Percentiles rank a stretch among this genome's conserved stretches.
Conservation (phyloP, 1,140 invertebrate genomes). For the Achroia grisella region DNA sequence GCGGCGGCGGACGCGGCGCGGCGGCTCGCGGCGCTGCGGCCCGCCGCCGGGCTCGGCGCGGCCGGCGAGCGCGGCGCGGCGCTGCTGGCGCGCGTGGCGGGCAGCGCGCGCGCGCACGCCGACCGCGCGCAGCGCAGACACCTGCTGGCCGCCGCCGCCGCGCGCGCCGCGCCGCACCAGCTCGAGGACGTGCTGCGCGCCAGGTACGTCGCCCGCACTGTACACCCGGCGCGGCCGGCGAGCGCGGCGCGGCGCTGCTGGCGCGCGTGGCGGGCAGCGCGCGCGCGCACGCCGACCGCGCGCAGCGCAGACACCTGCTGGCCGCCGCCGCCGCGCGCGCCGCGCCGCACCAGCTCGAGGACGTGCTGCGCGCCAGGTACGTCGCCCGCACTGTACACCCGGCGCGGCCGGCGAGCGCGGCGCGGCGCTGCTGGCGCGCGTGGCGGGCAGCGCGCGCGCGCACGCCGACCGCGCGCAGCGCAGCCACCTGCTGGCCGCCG, state of each 20-base stretch:
- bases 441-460: conserved; percentile 19
- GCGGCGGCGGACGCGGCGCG: conserved; percentile 23
- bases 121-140: conserved; percentile 15
- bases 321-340: conserved; percentile 29
- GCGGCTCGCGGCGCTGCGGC: conserved; percentile 28
- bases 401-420: conserved; percentile 23
- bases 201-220: conserved; percentile 17
- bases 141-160: conserved; percentile 30
- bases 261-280: conserved; percentile 18
- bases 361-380: conserved; percentile 32
- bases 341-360: conserved; percentile 13
- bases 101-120: conserved; percentile 22
- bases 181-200: conserved; percentile 29
- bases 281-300: conserved; percentile 25
- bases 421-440: conserved; percentile 27
- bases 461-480: conserved; percentile 22
- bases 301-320: conserved; percentile 16
- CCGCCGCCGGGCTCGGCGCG: conserved; percentile 15
- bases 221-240: conserved; percentile 7
- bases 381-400: background rate
- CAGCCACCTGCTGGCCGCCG: conserved; percentile 28
- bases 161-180: conserved; percentile 6
- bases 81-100: conserved; percentile 26
- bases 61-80: conserved; percentile 21
- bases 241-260: conserved; percentile 29